phyloP scores from a whole-genome alignment of 1,140 invertebrate species.

The Lucilia sericata region DNA sequence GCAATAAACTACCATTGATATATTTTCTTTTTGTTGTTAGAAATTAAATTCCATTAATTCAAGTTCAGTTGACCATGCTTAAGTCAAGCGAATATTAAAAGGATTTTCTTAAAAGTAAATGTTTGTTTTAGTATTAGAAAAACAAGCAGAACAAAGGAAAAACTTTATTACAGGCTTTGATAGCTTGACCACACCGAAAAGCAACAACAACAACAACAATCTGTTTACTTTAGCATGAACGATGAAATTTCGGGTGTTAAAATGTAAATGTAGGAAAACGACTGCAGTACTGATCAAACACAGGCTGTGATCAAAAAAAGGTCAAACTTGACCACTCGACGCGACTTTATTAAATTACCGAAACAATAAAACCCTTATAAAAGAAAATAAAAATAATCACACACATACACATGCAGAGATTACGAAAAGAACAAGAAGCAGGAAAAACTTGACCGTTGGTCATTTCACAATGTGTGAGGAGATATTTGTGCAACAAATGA shows the following conservation, averaged over 20 bases:
- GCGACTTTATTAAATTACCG: slow-evolving; percentile 37
- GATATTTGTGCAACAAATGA: background rate
- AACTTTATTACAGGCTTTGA: background rate
- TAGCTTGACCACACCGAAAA: background rate
- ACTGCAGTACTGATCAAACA: background rate
- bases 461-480: background rate
- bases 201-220: background rate
- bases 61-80: slow-evolving; percentile 40
- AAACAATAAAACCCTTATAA: slow-evolving; percentile 17
- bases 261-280: background rate
- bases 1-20: slow-evolving; percentile 33
- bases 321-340: slow-evolving; percentile 36
- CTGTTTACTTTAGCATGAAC: slow-evolving; percentile 1
- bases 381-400: background rate
- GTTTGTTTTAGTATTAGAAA: slow-evolving; percentile 25
- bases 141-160: background rate
- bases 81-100: slow-evolving; percentile 32
- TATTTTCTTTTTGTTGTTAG: background rate
- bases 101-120: slow-evolving; percentile 27
- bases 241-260: background rate
- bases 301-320: slow-evolving; percentile 33
- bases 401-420: slow-evolving; percentile 10
- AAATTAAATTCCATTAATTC: slow-evolving; percentile 15
- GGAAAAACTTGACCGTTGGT: slow-evolving; percentile 41
- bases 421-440: slow-evolving; percentile 2